These are phyloP conservation scores for Lycodopsis pacificus DNA, from an alignment of 2,797 vertebrate genomes.

Conservation along the genomic window DNA sequence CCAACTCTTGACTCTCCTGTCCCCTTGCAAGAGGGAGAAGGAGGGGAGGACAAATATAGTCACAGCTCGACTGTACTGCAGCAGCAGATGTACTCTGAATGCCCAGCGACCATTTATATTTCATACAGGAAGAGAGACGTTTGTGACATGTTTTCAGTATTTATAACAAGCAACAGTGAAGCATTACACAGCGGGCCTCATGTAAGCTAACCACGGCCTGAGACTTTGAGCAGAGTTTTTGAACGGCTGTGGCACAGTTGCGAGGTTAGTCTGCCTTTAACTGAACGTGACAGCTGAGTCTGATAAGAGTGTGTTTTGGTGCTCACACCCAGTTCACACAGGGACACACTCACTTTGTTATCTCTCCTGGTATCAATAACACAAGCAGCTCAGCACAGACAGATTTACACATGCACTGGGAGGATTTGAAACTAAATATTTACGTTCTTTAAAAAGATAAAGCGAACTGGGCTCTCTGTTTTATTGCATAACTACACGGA, in stretches of 20 bases:
- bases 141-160: not conserved
- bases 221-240: conserved; percentile 9
- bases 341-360: conserved; percentile 56
- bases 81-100: conserved; percentile 50
- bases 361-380: conserved; percentile 36
- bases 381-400: conserved; percentile 17
- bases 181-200: not conserved
- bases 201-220: not conserved
- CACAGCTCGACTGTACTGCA: conserved; percentile 54
- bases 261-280: conserved; percentile 50
- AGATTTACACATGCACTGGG: conserved; percentile 26
- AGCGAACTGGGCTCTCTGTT: not conserved
- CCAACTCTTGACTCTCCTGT: conserved; percentile 80
- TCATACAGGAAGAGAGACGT: conserved; percentile 20
- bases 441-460: conserved; percentile 12
- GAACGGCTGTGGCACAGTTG: conserved; percentile 23
- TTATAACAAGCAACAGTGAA: not conserved
- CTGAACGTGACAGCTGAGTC: conserved; percentile 57
- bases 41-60: conserved; percentile 78
- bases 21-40: conserved; percentile 69
- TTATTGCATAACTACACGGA: not conserved
- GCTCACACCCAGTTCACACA: conserved; percentile 72
- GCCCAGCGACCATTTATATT: conserved; percentile 26
- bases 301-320: conserved; percentile 65
- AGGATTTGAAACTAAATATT: conserved; percentile 18